Evolutionary conservation across 2,113 vertebrate species (phyloP), one percentile per base, ranked within the genome.

Genomic region (Poeciliopsis prolifica): DNA sequence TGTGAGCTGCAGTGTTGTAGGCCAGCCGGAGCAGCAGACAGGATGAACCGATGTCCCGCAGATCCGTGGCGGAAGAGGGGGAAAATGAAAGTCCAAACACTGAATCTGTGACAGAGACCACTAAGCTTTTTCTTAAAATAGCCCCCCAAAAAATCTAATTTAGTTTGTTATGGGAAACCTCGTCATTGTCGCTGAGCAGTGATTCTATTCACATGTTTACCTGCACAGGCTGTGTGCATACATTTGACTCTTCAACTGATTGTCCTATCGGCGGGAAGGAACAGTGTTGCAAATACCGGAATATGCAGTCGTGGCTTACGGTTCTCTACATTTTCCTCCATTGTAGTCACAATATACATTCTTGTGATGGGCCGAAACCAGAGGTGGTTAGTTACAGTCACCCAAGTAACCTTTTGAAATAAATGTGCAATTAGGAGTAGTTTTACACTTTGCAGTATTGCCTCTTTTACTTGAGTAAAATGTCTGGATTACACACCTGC

Each of bases 11-110:
- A 5, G 70, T 3, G 68, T 44, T 82, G 67, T 48, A 83, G 88
- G 83, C 87, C 85, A 90, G 66, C 79, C 31, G 77, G 68, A 84
- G 61, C 17, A 74, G 22, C 82, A 75, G 61, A 60, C 75, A 71
- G 70, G 68, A 78, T 75, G 68, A 78, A 73, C 72, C 66, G 58
- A 64, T 85, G 79, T 71, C 72, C 72, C 61, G 28, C 66, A 61
- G 62, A 64, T 68, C 58, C 29, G 65, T 37, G 78, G 68, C 44
- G 3, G 63, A 70, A 40, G 44, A 28, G 61, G 58, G 61, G 70
- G 35, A 58, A 68, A 61, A 65, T 68, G 77, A 37, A 37, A 72
- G 70, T 72, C 14, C 31, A 48, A 33, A 15, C 61, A 17, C 14
- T 74, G n/a, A 44, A 26, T 37, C 9, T 62, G 51, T 78, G 74